Evolutionary conservation across 1,140 invertebrate species (phyloP).

Genomic region (Leptopilina boulardi): DNA sequence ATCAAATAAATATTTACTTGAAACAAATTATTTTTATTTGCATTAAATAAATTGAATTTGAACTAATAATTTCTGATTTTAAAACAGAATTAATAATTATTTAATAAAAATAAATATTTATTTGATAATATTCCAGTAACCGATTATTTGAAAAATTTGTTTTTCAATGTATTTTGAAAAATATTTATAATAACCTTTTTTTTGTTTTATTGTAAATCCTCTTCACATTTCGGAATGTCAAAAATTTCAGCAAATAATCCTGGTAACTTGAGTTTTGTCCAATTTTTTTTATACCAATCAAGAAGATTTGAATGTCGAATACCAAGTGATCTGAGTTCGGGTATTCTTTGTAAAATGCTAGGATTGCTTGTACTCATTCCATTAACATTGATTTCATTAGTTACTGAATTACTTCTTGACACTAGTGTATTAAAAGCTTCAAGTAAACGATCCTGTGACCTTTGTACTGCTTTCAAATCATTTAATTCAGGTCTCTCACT

Average conservation of each 20-base stretch:
- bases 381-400: conserved; percentile 65
- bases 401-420: conserved; percentile 34
- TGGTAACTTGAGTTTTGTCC: conserved; percentile 89
- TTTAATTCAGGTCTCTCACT: conserved; percentile 87
- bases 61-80: too few species aligned
- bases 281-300: conserved; percentile 93
- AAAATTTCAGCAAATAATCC: conserved; percentile 98
- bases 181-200: conserved; percentile 49
- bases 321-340: conserved; percentile 89
- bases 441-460: conserved; percentile 88
- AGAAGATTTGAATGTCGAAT: conserved; percentile 89
- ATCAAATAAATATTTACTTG: too few species aligned
- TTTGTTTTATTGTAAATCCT: conserved; percentile 81
- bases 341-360: conserved; percentile 77
- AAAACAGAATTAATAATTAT: too few species aligned
- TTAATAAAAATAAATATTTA: too few species aligned
- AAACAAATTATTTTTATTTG: too few species aligned
- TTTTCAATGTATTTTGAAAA: conserved; percentile 37
- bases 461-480: conserved; percentile 89
- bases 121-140: too few species aligned
- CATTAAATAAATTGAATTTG: too few species aligned
- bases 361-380: conserved; percentile 66
- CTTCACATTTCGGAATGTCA: conserved; percentile 95
- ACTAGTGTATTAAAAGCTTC: conserved; percentile 85
- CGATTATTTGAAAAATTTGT: conserved; percentile 31